Percentiles rank a stretch among this genome's conserved stretches.
These are phyloP conservation scores for Catalaphyllia jardinei DNA, from an alignment of 64 coral and sea anemone genomes.

Conservation along the genomic window DNA sequence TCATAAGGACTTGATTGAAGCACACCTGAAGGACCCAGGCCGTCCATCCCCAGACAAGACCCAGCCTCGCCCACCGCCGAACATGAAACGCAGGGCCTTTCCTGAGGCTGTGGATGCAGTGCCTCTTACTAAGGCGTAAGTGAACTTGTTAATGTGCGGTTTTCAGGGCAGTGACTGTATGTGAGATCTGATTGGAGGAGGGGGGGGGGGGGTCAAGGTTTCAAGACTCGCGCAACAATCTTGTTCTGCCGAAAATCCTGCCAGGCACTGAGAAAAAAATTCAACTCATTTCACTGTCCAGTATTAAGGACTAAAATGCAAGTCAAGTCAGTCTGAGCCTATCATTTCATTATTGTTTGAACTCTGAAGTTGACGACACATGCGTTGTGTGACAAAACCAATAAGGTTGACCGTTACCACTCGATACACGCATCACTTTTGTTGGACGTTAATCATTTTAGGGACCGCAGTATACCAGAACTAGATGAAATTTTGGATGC, in stretches of 20 bases:
- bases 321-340: neutral
- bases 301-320: no score
- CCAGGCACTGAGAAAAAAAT: no score
- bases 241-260: no score
- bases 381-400: neutral
- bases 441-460: neutral
- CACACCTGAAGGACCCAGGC: constrained; percentile 54
- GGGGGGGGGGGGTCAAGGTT: no score
- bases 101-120: constrained; percentile 59
- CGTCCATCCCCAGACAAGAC: constrained; percentile 54
- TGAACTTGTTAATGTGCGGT: neutral
- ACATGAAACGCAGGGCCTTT: constrained; percentile 46
- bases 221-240: no score
- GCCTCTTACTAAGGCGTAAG: constrained; percentile 67
- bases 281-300: no score
- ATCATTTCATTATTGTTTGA: neutral
- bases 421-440: neutral
- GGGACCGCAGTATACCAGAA: constrained; percentile 86
- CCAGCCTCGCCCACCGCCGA: constrained; percentile 29
- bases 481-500: constrained; percentile 80
- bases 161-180: neutral
- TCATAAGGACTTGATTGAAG: constrained; percentile 47
- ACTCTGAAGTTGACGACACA: neutral
- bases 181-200: no score
- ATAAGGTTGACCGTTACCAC: no score